Percentiles rank a stretch among this genome's conserved stretches.
phyloP scores from a whole-genome alignment of 2,797 vertebrate genomes.

The Telmatherina bonti region DNA sequence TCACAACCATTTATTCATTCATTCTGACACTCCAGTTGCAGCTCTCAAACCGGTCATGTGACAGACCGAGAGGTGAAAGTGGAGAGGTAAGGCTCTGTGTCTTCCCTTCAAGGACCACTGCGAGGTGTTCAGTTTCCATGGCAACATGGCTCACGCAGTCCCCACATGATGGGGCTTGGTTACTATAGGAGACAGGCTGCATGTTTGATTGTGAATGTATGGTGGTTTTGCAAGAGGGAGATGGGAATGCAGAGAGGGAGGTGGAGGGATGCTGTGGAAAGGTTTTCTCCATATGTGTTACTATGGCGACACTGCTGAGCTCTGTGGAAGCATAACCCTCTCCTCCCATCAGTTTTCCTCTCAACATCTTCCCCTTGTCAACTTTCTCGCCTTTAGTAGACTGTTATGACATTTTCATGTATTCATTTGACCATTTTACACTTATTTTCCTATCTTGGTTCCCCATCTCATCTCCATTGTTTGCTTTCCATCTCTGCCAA shows the following conservation, averaged over 20 bases:
- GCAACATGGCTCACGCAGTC: conserved; percentile 69
- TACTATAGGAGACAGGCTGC: conserved; percentile 60
- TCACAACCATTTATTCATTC: conserved; percentile 15
- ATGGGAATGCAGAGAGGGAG: conserved; percentile 7
- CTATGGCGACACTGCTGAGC: conserved; percentile 59
- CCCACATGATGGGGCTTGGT: conserved; percentile 51
- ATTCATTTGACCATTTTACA: no score
- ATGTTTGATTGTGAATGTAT: conserved; percentile 37
- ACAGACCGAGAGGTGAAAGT: conserved; percentile 73
- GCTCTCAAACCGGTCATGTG: conserved; percentile 56
- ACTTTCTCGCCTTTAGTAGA: background rate
- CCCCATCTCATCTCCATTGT: background rate
- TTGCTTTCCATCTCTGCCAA: background rate
- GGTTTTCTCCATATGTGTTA: conserved; percentile 63
- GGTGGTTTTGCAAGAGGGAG: conserved; percentile 24
- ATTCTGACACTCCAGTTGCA: conserved; percentile 52
- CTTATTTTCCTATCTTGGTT: background rate
- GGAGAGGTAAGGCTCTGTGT: conserved; percentile 68
- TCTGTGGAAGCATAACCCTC: conserved; percentile 35
- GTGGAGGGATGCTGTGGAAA: conserved; percentile 40
- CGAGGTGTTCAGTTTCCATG: conserved; percentile 82
- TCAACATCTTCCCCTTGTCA: conserved; percentile 10
- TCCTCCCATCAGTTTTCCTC: conserved; percentile 5
- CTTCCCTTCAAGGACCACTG: conserved; percentile 60
- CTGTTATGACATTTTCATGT: background rate